A percentile compares a stretch with the other conserved stretches of the same genome.
Evolutionary conservation across 2,113 vertebrate genomes (phyloP).

Genomic region (Alligator mississippiensis): DNA sequence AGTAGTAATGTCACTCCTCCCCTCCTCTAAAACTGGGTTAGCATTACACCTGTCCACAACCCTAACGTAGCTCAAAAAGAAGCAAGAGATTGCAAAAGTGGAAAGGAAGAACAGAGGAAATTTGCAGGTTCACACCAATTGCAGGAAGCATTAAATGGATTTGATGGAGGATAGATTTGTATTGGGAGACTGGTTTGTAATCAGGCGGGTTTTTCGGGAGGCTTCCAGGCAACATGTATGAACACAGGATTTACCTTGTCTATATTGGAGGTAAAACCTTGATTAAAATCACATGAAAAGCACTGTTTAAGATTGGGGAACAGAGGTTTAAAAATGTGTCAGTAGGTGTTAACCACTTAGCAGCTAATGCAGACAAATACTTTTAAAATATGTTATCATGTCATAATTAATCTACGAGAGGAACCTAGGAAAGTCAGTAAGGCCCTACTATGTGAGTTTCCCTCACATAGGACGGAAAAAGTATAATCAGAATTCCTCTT

Average conservation of each 20-base stretch:
- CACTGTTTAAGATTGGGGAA: not conserved
- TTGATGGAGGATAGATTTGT: not conserved
- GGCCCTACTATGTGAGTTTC: not conserved
- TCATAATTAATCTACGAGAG: not conserved
- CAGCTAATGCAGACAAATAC: not conserved
- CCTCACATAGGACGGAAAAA: not conserved
- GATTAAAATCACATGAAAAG: not conserved
- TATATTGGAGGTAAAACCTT: not conserved
- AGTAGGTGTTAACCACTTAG: not conserved
- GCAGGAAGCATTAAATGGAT: not conserved
- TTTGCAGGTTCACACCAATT: rapidly evolving
- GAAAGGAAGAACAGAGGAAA: not conserved
- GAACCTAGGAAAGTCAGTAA: not conserved
- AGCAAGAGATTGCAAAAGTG: not conserved
- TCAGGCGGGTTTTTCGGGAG: not conserved
- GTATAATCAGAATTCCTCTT: slow-evolving; percentile 6
- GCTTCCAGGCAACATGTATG: not conserved
- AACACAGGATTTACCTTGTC: not conserved
- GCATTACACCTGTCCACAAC: not conserved
- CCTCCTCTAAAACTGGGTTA: no score
- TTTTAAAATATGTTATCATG: not conserved
- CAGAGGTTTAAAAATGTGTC: not conserved
- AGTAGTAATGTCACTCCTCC: no score
- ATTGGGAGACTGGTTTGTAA: not conserved
- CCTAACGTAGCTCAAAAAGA: not conserved